phyloP scores from a whole-genome alignment of 2,888 invertebrate species.

The Hedya salicella region DNA sequence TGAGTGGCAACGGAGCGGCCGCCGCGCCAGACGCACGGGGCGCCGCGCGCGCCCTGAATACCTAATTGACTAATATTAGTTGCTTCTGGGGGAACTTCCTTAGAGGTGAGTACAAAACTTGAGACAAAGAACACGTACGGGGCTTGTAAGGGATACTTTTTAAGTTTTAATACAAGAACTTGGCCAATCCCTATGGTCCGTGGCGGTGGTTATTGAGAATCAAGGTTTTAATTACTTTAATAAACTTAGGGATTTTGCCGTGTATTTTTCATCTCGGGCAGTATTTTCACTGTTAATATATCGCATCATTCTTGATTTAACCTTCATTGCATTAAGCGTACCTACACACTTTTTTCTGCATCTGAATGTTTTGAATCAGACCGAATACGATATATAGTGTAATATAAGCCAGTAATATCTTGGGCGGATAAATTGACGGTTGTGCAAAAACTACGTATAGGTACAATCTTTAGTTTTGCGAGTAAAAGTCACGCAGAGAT shows the following conservation, averaged over 20 bases:
- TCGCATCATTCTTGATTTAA: too few relatives aligned
- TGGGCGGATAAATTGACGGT: too few relatives aligned
- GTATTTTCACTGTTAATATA: neutral
- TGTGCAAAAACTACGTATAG: too few relatives aligned
- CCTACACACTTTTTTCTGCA: too few relatives aligned
- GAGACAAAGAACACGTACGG: conserved; percentile 81
- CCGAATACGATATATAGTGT: too few relatives aligned
- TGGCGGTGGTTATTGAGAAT: conserved; percentile 43
- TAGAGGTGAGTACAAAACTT: conserved; percentile 79
- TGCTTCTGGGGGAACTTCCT: conserved; percentile 75
- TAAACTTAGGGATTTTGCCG: neutral
- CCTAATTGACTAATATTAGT: conserved; percentile 84
- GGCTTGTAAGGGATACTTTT: conserved; percentile 73
- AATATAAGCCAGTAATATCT: too few relatives aligned
- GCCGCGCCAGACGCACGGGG: conserved; percentile 67
- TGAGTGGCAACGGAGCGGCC: conserved; percentile 30
- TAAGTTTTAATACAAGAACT: conserved; percentile 70
- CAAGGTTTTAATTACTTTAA: conserved; percentile 27
- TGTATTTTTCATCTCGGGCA: neutral
- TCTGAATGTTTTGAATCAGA: too few relatives aligned
- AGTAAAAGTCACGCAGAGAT: too few relatives aligned
- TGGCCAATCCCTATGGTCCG: conserved; percentile 49
- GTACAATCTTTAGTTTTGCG: too few relatives aligned
- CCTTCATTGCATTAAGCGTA: too few relatives aligned
- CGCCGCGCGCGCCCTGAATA: conserved; percentile 79